Evolutionary conservation across 64 coral and sea anemone species (phyloP).

Genomic region (Actinia equina): DNA sequence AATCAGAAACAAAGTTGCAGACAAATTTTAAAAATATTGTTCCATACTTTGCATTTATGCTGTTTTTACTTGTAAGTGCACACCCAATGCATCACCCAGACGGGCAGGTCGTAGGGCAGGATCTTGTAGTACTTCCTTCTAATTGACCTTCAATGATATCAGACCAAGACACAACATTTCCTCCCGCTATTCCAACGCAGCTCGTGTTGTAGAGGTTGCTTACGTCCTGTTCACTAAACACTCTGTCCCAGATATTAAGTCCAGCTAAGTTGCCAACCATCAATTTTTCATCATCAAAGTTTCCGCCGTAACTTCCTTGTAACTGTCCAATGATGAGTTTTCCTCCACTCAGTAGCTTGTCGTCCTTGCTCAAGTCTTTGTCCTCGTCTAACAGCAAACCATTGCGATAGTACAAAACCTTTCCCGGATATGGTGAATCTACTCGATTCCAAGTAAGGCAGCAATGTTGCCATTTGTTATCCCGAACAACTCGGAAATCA

Average conservation of each 20-base stretch:
- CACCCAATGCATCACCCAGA: background rate
- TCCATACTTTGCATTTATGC: too few species aligned
- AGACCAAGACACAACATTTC: background rate
- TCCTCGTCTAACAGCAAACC: background rate
- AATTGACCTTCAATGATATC: background rate
- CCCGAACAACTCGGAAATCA: background rate
- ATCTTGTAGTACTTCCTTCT: background rate
- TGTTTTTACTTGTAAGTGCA: too few species aligned
- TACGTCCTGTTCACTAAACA: background rate
- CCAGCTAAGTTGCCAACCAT: slow-evolving; percentile 6
- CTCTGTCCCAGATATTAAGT: background rate
- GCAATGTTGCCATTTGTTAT: background rate
- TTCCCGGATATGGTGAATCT: background rate
- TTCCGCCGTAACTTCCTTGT: background rate
- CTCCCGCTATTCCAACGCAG: background rate
- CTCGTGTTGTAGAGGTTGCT: background rate
- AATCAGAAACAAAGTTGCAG: too few species aligned
- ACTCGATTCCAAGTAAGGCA: background rate
- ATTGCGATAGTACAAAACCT: background rate
- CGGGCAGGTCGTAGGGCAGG: background rate
- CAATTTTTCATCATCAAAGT: background rate
- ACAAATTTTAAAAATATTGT: too few species aligned
- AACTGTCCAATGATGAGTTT: background rate
- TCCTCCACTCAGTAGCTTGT: background rate
- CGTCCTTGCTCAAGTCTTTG: background rate